A percentile compares a stretch with the other conserved stretches of the same genome.
Evolutionary conservation across 2,113 vertebrate genomes (phyloP).

Genomic region (Pantherophis guttatus): DNA sequence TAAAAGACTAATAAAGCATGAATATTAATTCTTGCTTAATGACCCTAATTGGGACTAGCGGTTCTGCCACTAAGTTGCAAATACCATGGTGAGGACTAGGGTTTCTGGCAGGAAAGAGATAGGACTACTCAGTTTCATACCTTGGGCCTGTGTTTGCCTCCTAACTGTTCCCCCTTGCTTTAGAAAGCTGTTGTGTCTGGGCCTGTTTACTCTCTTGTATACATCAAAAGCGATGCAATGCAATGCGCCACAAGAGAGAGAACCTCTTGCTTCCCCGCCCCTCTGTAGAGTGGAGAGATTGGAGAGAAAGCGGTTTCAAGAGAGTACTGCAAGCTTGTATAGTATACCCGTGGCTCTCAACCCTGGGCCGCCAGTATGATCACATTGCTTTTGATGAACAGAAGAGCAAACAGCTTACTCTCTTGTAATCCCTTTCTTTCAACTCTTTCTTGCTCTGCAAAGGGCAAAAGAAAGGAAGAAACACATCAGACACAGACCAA

Average conservation of each 20-base stretch:
- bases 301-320: neutral
- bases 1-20: neutral
- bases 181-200: neutral
- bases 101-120: neutral
- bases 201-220: neutral
- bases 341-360: neutral
- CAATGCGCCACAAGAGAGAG: neutral
- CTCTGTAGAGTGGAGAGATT: neutral
- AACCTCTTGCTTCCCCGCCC: neutral
- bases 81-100: neutral
- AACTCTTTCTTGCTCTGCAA: neutral
- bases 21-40: neutral
- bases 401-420: neutral
- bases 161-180: neutral
- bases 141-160: neutral
- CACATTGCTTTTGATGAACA: neutral
- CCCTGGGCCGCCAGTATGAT: neutral
- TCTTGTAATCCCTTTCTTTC: neutral
- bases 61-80: neutral
- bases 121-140: neutral
- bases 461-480: neutral
- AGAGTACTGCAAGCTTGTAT: neutral
- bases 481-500: neutral
- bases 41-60: neutral
- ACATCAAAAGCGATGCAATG: neutral